Evolutionary conservation across 2,113 vertebrate species (phyloP).

Genomic region (Nothoprocta perdicaria): DNA sequence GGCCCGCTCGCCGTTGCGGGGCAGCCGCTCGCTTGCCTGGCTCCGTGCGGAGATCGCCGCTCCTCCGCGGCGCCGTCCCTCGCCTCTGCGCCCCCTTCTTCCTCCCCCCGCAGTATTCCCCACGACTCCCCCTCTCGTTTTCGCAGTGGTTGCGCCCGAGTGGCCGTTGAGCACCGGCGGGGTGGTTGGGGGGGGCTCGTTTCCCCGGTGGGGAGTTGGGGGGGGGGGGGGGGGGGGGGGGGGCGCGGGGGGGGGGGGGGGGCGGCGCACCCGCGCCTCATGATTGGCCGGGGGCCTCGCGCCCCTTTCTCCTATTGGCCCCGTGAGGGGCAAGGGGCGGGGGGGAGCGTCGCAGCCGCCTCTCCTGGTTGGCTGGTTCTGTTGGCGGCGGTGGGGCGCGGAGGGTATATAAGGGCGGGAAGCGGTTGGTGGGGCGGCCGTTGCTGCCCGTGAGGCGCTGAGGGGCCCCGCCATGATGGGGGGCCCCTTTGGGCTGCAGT

Average conservation of each 20-base stretch:
- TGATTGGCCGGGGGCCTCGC: conserved; percentile 41
- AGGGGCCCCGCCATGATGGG: accelerated
- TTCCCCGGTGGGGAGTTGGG: too few relatives aligned
- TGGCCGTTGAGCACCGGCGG: background rate
- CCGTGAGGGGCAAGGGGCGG: background rate
- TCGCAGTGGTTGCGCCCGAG: conserved; percentile 15
- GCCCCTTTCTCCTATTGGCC: conserved; percentile 30
- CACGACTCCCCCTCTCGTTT: background rate
- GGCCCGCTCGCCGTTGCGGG: background rate
- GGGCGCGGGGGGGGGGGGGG: too few relatives aligned
- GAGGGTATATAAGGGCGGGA: background rate
- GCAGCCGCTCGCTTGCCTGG: background rate
- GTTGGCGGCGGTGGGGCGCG: background rate
- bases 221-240: too few relatives aligned
- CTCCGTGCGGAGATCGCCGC: background rate
- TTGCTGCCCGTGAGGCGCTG: accelerated
- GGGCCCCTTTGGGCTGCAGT: accelerated
- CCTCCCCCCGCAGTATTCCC: too few relatives aligned
- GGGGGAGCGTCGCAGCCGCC: background rate
- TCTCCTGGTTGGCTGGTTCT: background rate
- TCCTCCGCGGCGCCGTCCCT: background rate
- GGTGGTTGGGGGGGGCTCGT: background rate
- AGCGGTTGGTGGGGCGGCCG: accelerated
- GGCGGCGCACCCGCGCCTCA: too few relatives aligned
- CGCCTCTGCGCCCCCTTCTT: background rate